Percentiles rank a stretch among this genome's conserved stretches.
Evolutionary conservation across 2,888 invertebrate genomes (phyloP).

Genomic region (Cacoxenus indagator): DNA sequence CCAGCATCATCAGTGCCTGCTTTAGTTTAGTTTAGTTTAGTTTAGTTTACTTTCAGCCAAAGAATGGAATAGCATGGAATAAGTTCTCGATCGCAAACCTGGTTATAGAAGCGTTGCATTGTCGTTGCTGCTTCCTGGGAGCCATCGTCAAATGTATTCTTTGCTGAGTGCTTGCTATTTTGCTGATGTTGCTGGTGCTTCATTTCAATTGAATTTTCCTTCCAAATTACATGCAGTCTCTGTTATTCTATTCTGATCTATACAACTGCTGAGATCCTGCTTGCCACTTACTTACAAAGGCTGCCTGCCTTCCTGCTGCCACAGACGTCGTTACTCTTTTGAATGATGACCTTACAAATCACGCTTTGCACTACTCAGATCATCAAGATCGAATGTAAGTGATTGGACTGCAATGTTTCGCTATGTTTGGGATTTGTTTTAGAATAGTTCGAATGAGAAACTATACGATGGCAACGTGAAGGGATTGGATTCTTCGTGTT

Average conservation of each 20-base stretch:
- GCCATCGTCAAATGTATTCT: background rate
- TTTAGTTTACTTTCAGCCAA: conserved; percentile 48
- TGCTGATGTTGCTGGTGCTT: conserved; percentile 1
- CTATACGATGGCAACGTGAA: background rate
- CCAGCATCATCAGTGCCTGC: conserved; percentile 20
- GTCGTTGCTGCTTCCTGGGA: conserved; percentile 16
- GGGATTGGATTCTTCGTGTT: background rate
- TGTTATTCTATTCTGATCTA: conserved; percentile 28
- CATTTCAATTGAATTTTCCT: conserved; percentile 56
- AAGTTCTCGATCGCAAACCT: background rate
- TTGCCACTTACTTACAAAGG: background rate
- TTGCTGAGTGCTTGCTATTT: no score
- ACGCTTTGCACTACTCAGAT: conserved; percentile 60
- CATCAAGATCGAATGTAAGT: conserved; percentile 52
- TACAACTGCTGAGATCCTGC: background rate
- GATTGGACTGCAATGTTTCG: background rate
- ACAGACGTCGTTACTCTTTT: conserved; percentile 52
- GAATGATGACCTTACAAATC: conserved; percentile 69
- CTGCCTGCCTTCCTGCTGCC: no score
- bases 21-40: conserved; percentile 53
- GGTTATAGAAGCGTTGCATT: background rate
- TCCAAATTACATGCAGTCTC: conserved; percentile 50
- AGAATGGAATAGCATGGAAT: background rate
- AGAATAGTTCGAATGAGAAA: background rate
- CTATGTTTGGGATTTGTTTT: background rate